Evolutionary conservation across 1,140 invertebrate species (phyloP).

Genomic region (Cotesia vestalis): DNA sequence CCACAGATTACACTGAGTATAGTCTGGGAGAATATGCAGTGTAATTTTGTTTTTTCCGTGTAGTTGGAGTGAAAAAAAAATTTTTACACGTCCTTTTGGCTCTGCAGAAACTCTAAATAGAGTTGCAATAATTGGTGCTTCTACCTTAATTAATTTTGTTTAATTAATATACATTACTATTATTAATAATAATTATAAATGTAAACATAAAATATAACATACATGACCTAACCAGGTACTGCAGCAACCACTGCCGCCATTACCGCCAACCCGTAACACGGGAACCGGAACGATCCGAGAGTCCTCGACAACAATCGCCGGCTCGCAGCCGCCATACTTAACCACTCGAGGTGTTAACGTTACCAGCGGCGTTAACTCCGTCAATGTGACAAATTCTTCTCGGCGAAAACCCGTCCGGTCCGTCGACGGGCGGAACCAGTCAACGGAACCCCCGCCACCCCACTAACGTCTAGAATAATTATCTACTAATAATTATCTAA

Average conservation of each 20-base stretch:
- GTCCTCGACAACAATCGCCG: conserved; percentile 46
- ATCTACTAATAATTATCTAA: conserved; percentile 1
- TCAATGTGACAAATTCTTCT: conserved; percentile 60
- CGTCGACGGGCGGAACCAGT: conserved; percentile 66
- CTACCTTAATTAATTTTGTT: background rate
- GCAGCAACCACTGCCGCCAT: conserved; percentile 58
- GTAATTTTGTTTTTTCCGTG: too few relatives aligned
- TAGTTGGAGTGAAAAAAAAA: too few relatives aligned
- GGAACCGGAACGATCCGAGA: conserved; percentile 63
- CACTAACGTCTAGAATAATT: conserved; percentile 58
- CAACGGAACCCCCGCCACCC: conserved; percentile 67
- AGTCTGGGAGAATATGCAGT: too few relatives aligned
- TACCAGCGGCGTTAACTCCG: conserved; percentile 51
- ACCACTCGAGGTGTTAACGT: conserved; percentile 40
- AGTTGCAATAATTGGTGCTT: too few relatives aligned
- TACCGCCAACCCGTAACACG: conserved; percentile 57
- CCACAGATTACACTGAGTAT: too few relatives aligned
- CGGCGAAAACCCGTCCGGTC: conserved; percentile 67
- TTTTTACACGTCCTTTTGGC: too few relatives aligned
- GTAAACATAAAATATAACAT: background rate
- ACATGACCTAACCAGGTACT: conserved; percentile 51
- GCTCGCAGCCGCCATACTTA: conserved; percentile 53
- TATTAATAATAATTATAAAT: background rate
- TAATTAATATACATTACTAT: background rate
- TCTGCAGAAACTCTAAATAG: too few relatives aligned